A percentile compares a stretch with the other conserved stretches of the same genome.
Evolutionary conservation across 2,113 vertebrate species (phyloP).

Genomic region (Microtus richardsoni): DNA sequence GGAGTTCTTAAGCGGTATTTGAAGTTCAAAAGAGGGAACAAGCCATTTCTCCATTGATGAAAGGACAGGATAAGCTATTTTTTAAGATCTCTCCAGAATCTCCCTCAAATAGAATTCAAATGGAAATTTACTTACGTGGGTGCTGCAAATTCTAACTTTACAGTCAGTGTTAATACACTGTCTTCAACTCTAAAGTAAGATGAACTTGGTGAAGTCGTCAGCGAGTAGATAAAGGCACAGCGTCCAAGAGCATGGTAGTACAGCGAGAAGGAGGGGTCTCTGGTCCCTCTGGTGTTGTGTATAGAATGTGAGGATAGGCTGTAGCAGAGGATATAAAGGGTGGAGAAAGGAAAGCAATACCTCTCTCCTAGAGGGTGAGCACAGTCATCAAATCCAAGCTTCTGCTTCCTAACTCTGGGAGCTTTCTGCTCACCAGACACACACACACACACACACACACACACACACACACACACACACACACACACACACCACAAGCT

Average conservation of each 20-base stretch:
- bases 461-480: not conserved
- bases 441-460: not conserved
- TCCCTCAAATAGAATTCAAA: not conserved
- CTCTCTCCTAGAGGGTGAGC: not conserved
- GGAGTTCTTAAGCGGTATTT: constrained; percentile 40
- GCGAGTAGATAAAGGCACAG: not conserved
- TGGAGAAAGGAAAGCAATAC: not conserved
- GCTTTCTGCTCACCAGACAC: not conserved
- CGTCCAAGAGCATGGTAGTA: not conserved
- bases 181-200: constrained; percentile 40
- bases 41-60: constrained; percentile 49
- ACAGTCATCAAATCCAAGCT: not conserved
- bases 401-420: not conserved
- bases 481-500: not conserved
- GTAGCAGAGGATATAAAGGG: not conserved
- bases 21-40: constrained; percentile 46
- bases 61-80: constrained; percentile 16
- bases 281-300: not conserved
- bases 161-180: not conserved
- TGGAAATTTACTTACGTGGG: constrained; percentile 34
- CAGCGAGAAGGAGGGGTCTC: not conserved
- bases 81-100: constrained; percentile 46
- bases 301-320: not conserved
- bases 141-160: constrained; percentile 13
- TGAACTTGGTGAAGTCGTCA: not conserved